Evolutionary conservation across 2,797 vertebrate species (phyloP).

Genomic region (Notolabrus celidotus): DNA sequence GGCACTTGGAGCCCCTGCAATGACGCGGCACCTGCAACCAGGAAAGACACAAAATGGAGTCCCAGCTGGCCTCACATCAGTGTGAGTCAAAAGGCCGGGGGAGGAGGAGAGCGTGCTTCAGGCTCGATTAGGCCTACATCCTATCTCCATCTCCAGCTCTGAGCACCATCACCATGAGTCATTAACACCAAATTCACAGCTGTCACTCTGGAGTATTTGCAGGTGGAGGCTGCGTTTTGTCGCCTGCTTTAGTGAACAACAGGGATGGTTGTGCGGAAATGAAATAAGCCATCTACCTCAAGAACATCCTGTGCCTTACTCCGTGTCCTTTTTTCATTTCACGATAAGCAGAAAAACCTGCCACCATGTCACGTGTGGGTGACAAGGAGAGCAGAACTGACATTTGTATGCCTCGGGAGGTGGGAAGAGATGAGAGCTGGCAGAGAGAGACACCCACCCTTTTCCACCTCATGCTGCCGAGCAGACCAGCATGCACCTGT

Average conservation of each 20-base stretch:
- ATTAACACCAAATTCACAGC: constrained; percentile 70
- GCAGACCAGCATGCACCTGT: constrained; percentile 66
- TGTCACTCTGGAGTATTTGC: constrained; percentile 64
- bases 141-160: constrained; percentile 60
- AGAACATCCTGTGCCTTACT: background rate
- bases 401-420: constrained; percentile 55
- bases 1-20: constrained; percentile 52
- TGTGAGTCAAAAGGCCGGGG: constrained; percentile 59
- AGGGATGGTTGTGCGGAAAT: background rate
- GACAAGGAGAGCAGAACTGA: constrained; percentile 45
- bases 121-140: constrained; percentile 76
- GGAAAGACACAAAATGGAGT: constrained; percentile 75
- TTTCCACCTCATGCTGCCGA: constrained; percentile 26
- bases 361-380: background rate
- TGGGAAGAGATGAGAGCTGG: constrained; percentile 37
- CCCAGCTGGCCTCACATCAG: constrained; percentile 69
- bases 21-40: constrained; percentile 75
- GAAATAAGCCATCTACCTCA: background rate
- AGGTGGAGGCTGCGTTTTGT: constrained; percentile 49
- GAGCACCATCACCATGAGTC: constrained; percentile 65
- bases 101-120: constrained; percentile 56
- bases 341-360: constrained; percentile 23
- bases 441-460: constrained; percentile 35
- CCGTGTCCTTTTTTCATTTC: background rate
- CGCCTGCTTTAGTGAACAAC: background rate